These are phyloP conservation scores for Alaudala cheleensis DNA, from an alignment of 2,113 vertebrate species.

Conservation along the genomic window DNA sequence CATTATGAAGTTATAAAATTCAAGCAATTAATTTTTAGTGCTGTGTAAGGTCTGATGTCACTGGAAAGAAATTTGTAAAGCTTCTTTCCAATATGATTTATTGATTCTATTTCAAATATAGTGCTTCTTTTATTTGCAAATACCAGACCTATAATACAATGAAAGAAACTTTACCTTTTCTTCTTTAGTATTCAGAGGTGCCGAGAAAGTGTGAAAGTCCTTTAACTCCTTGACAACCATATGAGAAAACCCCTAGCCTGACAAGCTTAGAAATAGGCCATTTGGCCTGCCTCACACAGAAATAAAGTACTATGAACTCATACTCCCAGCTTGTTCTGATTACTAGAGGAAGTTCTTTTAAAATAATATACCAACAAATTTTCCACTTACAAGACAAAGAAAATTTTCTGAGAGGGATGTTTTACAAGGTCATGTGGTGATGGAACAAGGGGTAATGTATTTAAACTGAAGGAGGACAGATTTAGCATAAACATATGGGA, in stretches of 20 bases:
- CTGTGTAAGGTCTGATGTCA: slow-evolving; percentile 6
- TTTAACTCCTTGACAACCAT: neutral
- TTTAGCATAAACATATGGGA: neutral
- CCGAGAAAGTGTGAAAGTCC: neutral
- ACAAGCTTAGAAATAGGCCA: neutral
- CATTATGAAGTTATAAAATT: slow-evolving; percentile 31
- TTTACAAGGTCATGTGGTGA: neutral
- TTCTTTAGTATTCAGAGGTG: neutral
- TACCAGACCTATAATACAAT: neutral
- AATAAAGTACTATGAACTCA: neutral
- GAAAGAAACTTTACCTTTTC: neutral
- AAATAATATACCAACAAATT: neutral
- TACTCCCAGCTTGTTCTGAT: neutral
- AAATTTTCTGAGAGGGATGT: neutral
- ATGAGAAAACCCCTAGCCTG: neutral
- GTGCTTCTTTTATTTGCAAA: neutral
- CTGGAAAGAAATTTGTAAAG: neutral
- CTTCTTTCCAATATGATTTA: neutral
- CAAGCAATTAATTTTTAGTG: slow-evolving; percentile 40
- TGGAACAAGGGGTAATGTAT: neutral
- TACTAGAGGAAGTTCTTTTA: neutral
- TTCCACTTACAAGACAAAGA: slow-evolving; percentile 10
- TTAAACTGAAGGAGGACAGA: neutral
- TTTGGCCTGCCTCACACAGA: neutral
- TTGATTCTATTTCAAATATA: neutral